A percentile compares a stretch with the other conserved stretches of the same genome.
Evolutionary conservation across 2,888 invertebrate species (phyloP).

Genomic region (Polyploca ridens): DNA sequence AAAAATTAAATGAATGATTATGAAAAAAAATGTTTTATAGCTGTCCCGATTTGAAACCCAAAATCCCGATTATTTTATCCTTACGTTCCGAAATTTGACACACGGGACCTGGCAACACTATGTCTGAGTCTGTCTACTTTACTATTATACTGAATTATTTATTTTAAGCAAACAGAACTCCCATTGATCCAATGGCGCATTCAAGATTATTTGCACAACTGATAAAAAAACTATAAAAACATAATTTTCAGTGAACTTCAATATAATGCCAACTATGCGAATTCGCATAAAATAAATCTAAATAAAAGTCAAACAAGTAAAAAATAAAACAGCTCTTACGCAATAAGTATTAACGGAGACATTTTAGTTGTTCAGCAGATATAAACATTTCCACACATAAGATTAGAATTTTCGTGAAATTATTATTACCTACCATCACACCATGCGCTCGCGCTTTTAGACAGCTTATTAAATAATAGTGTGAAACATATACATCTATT

Average conservation of each 20-base stretch:
- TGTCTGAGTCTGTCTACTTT: no score
- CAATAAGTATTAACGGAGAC: constrained; percentile 50
- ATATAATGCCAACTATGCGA: constrained; percentile 46
- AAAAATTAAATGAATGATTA: no score
- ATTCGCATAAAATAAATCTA: constrained; percentile 52
- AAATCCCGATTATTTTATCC: no score
- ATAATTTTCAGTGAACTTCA: constrained; percentile 30
- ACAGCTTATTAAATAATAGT: neutral
- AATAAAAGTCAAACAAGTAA: constrained; percentile 50
- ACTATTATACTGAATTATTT: neutral
- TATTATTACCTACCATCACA: constrained; percentile 39
- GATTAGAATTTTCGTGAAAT: constrained; percentile 42
- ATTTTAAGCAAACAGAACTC: neutral
- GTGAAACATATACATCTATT: no score
- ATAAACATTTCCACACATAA: constrained; percentile 62
- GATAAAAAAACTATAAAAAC: constrained; percentile 31
- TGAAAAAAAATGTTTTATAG: no score
- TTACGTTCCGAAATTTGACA: no score
- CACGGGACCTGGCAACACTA: no score
- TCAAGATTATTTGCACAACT: constrained; percentile 11
- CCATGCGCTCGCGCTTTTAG: constrained; percentile 27
- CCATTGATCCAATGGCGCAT: constrained; percentile 11
- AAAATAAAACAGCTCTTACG: constrained; percentile 56
- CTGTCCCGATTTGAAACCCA: no score
- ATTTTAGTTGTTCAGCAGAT: constrained; percentile 48